Percentiles rank a stretch among this genome's conserved stretches.
These are phyloP conservation scores for Tinea semifulvella DNA, from an alignment of 2,888 invertebrate species.

Conservation along the genomic window DNA sequence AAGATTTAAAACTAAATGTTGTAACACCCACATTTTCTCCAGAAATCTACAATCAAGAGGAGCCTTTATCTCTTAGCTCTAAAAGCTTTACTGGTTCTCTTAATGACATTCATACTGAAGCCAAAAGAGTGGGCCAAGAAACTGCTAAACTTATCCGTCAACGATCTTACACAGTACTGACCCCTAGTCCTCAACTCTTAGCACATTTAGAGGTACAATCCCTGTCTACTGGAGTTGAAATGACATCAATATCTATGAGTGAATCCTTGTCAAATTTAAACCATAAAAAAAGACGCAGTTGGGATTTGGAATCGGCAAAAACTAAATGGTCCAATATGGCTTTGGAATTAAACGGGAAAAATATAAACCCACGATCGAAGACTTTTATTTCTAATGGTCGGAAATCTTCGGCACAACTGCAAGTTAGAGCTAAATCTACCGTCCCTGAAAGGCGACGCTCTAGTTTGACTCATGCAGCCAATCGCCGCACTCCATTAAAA, in stretches of 20 bases:
- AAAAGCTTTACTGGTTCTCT: constrained; percentile 59
- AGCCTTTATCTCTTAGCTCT: constrained; percentile 37
- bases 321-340: constrained; percentile 62
- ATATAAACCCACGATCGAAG: constrained; percentile 8
- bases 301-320: constrained; percentile 58
- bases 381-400: neutral
- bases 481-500: neutral
- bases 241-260: constrained; percentile 60
- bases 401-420: neutral
- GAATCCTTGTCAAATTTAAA: constrained; percentile 48
- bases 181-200: constrained; percentile 78
- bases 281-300: constrained; percentile 40
- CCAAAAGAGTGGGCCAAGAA: constrained; percentile 30
- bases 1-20: no score
- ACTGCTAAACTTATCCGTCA: constrained; percentile 68
- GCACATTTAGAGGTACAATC: constrained; percentile 69
- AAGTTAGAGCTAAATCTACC: neutral
- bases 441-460: neutral
- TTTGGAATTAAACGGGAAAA: constrained; percentile 37
- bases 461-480: neutral
- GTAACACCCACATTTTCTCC: no score
- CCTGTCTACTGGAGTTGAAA: constrained; percentile 49
- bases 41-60: constrained; percentile 28
- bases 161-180: constrained; percentile 80
- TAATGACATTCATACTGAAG: constrained; percentile 45